Percentiles rank a stretch among this genome's conserved stretches.
These are phyloP conservation scores for Spialia ferax DNA, from an alignment of 2,888 invertebrate species.

Conservation along the genomic window DNA sequence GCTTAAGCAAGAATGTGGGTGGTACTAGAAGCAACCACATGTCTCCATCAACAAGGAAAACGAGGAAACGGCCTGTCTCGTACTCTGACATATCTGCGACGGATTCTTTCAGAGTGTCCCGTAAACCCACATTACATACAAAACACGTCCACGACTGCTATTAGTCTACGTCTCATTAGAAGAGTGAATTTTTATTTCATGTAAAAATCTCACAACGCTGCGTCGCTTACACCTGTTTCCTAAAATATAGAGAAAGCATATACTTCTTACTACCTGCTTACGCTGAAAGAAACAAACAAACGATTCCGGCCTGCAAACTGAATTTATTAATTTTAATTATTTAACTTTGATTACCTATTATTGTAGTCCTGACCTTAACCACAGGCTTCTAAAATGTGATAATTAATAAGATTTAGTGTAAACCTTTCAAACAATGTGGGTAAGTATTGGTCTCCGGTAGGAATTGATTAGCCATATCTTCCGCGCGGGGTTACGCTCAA, in stretches of 20 bases:
- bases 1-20: background rate
- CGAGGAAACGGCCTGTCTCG: slow-evolving; percentile 5
- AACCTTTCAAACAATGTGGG: background rate
- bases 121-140: slow-evolving; percentile 12
- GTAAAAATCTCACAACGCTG: background rate
- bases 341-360: too few relatives aligned
- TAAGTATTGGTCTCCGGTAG: background rate
- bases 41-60: background rate
- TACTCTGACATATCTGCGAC: slow-evolving; percentile 20
- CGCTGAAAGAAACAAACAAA: too few relatives aligned
- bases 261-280: too few relatives aligned
- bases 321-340: too few relatives aligned
- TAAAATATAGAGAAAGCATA: too few relatives aligned
- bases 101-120: slow-evolving; percentile 15
- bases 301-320: too few relatives aligned
- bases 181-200: slow-evolving; percentile 1
- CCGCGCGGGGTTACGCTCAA: slow-evolving; percentile 24
- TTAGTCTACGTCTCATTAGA: slow-evolving; percentile 19
- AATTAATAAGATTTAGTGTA: background rate
- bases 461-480: background rate
- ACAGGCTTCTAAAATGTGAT: too few relatives aligned
- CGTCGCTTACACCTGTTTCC: background rate
- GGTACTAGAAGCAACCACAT: background rate
- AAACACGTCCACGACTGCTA: slow-evolving; percentile 12
- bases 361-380: too few relatives aligned